Evolutionary conservation across 2,888 invertebrate genomes (phyloP).

Genomic region (Pseudococcus jackbeardsleyi): DNA sequence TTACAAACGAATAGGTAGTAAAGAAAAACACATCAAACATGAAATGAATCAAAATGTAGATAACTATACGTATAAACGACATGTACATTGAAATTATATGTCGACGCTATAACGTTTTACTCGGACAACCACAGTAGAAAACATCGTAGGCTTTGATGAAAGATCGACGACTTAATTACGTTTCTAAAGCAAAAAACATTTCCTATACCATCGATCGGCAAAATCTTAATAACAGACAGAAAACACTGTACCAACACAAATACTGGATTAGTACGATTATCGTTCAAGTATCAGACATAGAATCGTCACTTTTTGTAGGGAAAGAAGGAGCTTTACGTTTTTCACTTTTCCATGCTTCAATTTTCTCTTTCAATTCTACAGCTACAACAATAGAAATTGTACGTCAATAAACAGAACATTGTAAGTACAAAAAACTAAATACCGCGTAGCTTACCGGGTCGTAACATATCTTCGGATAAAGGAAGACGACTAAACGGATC

Average conservation of each 20-base stretch:
- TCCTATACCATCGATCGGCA: neutral
- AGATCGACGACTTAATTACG: neutral
- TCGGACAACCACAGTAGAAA: neutral
- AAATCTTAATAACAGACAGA: neutral
- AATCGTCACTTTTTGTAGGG: slow-evolving; percentile 10
- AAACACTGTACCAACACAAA: neutral
- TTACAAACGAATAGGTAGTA: slow-evolving; percentile 34
- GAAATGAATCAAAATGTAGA: neutral
- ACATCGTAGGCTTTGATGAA: neutral
- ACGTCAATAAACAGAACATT: neutral
- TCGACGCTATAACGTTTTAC: neutral
- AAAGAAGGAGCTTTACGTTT: slow-evolving; percentile 70
- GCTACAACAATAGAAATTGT: slow-evolving; percentile 73
- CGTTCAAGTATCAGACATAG: slow-evolving; percentile 49
- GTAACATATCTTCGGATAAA: slow-evolving; percentile 92
- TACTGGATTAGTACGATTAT: neutral
- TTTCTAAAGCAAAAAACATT: neutral
- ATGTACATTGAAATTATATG: neutral
- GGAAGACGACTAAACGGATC: slow-evolving; percentile 98
- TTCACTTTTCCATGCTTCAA: slow-evolving; percentile 88
- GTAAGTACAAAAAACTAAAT: neutral
- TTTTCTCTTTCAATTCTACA: slow-evolving; percentile 86
- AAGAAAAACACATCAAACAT: slow-evolving; percentile 1
- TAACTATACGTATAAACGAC: neutral
- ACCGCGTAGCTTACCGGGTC: slow-evolving; percentile 79